phyloP scores from a whole-genome alignment of 2,113 vertebrate species.

The Ardeotis arabs region DNA sequence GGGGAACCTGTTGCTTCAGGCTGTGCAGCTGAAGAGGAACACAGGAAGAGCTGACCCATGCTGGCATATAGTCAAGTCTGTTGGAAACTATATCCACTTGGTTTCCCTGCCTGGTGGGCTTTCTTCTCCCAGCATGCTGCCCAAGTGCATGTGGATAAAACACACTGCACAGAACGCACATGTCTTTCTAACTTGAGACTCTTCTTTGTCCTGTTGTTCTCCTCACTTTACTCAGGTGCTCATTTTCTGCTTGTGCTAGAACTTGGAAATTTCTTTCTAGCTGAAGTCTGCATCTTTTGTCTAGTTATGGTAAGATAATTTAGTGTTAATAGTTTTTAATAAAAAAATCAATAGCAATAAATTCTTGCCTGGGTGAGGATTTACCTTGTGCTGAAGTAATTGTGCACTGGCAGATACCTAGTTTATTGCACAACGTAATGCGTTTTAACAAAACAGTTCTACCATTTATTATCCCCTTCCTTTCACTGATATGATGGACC shows the following conservation, averaged over 20 bases:
- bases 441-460: neutral
- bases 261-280: neutral
- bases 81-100: neutral
- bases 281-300: neutral
- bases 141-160: neutral
- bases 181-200: neutral
- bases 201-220: neutral
- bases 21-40: neutral
- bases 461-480: neutral
- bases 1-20: neutral
- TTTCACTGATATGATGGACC: neutral
- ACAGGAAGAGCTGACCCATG: neutral
- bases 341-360: neutral
- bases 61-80: neutral
- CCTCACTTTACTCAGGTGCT: neutral
- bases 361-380: neutral
- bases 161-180: fast-evolving
- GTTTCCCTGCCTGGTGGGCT: neutral
- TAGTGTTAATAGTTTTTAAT: neutral
- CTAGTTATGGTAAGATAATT: neutral
- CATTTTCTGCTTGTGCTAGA: neutral
- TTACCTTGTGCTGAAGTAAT: neutral
- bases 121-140: neutral
- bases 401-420: neutral
- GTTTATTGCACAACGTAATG: neutral